Conservation (phyloP, 1,140 invertebrate species). For the Chymomyza costata region DNA sequence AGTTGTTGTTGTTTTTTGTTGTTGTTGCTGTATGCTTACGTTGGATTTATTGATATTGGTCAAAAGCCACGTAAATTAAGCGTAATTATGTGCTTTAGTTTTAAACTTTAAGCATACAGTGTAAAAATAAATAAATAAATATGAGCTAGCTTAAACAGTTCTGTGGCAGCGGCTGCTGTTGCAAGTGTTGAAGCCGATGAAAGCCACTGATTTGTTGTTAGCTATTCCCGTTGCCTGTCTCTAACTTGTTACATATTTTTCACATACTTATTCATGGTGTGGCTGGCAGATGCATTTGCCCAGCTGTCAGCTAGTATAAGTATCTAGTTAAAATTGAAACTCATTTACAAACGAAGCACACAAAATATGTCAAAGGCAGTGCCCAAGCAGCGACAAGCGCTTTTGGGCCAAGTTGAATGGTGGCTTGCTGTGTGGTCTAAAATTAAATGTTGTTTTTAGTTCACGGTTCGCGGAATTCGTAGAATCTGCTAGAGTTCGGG, state of each 20-base stretch:
- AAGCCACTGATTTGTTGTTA: constrained; percentile 58
- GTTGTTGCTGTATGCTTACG: constrained; percentile 50
- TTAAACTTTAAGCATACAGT: too few relatives aligned
- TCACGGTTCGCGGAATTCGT: too few relatives aligned
- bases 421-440: constrained; percentile 31
- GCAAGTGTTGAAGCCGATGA: constrained; percentile 43
- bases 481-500: too few relatives aligned
- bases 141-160: constrained; percentile 59
- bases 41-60: constrained; percentile 74
- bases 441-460: constrained; percentile 48
- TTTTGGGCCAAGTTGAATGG: constrained; percentile 40
- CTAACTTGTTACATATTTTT: constrained; percentile 26
- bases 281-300: constrained; percentile 29
- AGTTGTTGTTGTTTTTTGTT: too few relatives aligned
- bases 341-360: constrained; percentile 36
- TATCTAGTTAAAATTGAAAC: constrained; percentile 36
- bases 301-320: constrained; percentile 21
- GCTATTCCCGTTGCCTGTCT: background rate
- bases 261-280: background rate
- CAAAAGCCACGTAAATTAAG: constrained; percentile 71
- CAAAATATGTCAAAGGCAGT: background rate
- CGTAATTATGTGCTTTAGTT: too few relatives aligned
- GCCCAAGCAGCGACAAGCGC: too few relatives aligned
- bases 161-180: background rate
- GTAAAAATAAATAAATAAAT: too few relatives aligned